Conservation (phyloP, 37 sponge, comb jelly and placozoan species). For the Halisarca cf. caerulea region DNA sequence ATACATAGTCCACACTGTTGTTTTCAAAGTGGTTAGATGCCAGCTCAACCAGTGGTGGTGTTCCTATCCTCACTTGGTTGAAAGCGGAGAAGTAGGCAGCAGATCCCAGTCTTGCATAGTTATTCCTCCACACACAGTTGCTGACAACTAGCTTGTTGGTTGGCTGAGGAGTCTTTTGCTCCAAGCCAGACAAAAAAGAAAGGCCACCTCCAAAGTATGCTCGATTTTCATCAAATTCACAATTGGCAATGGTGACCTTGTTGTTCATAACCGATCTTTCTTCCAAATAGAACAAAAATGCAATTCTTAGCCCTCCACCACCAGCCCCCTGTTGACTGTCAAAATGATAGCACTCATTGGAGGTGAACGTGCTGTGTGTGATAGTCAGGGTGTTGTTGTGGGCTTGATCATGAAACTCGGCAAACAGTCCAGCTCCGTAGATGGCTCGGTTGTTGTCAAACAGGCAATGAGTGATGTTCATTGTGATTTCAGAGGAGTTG, state of each 20-base stretch:
- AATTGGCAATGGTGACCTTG: background rate
- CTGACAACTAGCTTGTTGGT: background rate
- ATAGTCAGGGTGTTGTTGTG: background rate
- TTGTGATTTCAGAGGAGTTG: background rate
- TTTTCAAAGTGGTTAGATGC: background rate
- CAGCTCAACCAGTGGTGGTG: background rate
- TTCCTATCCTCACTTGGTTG: background rate
- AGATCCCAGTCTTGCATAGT: background rate
- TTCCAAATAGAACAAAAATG: background rate
- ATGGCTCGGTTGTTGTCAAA: conserved; percentile 3
- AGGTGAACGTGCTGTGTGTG: background rate
- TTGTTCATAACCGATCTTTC: background rate
- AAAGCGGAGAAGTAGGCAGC: background rate
- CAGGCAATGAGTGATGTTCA: background rate
- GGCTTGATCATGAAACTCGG: conserved; percentile 33
- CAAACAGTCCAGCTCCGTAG: conserved; percentile 17
- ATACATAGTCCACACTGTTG: background rate
- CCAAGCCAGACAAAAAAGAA: background rate
- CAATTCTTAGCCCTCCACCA: conserved; percentile 6
- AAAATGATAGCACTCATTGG: background rate
- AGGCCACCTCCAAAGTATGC: background rate
- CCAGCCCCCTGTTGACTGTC: background rate
- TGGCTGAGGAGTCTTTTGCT: background rate
- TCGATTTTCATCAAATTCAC: background rate
- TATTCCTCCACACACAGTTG: background rate